Base-by-base conservation (phyloP, 2,888 invertebrate genomes). In the Ecliptopera silaceata region DNA sequence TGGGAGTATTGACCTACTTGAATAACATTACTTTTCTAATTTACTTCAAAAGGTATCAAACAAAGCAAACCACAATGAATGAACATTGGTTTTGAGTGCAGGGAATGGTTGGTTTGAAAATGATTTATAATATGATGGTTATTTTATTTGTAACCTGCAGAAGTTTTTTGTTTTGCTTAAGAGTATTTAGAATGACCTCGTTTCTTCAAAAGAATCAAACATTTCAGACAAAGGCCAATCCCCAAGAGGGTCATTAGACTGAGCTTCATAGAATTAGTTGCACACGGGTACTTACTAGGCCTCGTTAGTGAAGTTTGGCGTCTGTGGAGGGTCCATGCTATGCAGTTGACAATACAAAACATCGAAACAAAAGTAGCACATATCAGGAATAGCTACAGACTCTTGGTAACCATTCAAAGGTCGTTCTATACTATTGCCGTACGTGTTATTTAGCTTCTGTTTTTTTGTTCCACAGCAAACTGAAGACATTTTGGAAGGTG, bases 351-450 rank as follows among this genome's bases (percentile, higher is more conserved):
- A 95, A 90, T 98, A 96, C 69, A 99, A 95, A 74, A 99, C 98
- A 92, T 99, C 99, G 93, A 99, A 99, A 94, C 99, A 99, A 93
- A 97, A 99, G 93, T 96, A 97, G 85, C 98, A 98, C 99, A 99
- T 99, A 87, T 99, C 98, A 65, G 96, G 96, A 84, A 95, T 94
- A 71, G 97, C 97, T 70, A 98, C 95, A 71, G 86, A 79, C 68
- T 91, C 91, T 74, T 88, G 84, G 78, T 88, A 87, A 75, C 91
- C 91, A 79, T 92, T 90, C 72, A 89, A 76, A 74, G 91, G 90
- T 84, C 94, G 93, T 71, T 94, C 93, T 77, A 93, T 91, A 70
- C 88, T 89, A 72, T 93, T 89, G 72, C 91, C 92, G 74, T 81
- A 88, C 1, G 86, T 84, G 74, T 95, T 96, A 89, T 95, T 97